Evolutionary conservation across 2,113 vertebrate species (phyloP).

Genomic region (Bombycilla garrulus): DNA sequence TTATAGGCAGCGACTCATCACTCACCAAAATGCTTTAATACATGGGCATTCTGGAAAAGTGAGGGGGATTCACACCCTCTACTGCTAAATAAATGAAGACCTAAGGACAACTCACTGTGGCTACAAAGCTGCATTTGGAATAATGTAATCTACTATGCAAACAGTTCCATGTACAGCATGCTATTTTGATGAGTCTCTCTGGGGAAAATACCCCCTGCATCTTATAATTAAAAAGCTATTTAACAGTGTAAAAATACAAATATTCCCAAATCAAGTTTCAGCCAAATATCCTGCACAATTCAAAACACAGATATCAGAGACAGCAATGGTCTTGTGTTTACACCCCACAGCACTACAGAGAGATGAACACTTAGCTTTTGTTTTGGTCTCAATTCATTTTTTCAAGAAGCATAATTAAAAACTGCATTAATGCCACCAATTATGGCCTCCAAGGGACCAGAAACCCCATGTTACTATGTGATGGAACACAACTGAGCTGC

Average conservation of each 20-base stretch:
- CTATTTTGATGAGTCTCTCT: neutral
- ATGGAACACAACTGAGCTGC: constrained; percentile 91
- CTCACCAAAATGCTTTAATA: constrained; percentile 6
- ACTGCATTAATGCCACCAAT: constrained; percentile 93
- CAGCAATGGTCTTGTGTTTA: constrained; percentile 66
- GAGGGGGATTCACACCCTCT: constrained; percentile 17
- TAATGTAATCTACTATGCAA: neutral
- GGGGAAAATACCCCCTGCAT: neutral
- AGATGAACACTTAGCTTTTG: constrained; percentile 84
- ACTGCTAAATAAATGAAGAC: neutral
- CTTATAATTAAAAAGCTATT: constrained; percentile 44
- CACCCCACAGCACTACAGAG: constrained; percentile 69
- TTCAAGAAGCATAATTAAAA: constrained; percentile 98
- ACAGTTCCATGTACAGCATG: neutral
- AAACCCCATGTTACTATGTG: constrained; percentile 88
- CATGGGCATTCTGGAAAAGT: neutral
- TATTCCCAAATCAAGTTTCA: constrained; percentile 47
- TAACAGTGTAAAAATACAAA: constrained; percentile 52
- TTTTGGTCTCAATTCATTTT: constrained; percentile 90
- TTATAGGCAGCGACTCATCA: constrained; percentile 6
- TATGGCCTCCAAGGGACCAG: constrained; percentile 87
- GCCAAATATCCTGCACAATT: constrained; percentile 52
- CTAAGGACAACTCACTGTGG: constrained; percentile 10
- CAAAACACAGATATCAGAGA: constrained; percentile 63
- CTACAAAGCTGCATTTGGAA: neutral